Conservation (phyloP, 2,888 invertebrate species). For the Nematopogon swammerdamellus region DNA sequence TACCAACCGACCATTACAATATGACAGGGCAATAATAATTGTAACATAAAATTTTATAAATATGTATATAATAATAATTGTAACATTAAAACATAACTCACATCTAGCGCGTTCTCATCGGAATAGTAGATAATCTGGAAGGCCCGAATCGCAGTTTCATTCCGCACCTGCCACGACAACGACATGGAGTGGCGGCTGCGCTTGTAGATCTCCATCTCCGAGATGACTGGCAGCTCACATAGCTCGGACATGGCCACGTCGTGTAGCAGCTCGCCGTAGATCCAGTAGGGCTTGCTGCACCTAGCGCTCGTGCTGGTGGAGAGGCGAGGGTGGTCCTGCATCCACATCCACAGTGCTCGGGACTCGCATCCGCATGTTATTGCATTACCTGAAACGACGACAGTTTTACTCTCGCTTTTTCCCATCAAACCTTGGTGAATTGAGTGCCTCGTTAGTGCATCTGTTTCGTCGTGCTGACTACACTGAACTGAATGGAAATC, state of each 20-base stretch:
- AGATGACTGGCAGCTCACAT: conserved; percentile 68
- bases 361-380: conserved; percentile 87
- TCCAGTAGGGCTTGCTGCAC: not conserved
- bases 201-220: conserved; percentile 81
- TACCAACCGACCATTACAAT: too few relatives aligned
- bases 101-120: conserved; percentile 23
- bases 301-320: not conserved
- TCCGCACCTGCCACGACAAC: conserved; percentile 86
- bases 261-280: not conserved
- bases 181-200: conserved; percentile 82
- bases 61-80: not conserved
- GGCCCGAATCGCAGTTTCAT: conserved; percentile 79
- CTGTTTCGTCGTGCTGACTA: too few relatives aligned
- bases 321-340: conserved; percentile 74
- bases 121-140: conserved; percentile 81
- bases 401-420: too few relatives aligned
- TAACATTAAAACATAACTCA: not conserved
- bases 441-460: too few relatives aligned
- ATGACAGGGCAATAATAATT: too few relatives aligned
- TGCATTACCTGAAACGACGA: conserved; percentile 80
- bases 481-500: too few relatives aligned
- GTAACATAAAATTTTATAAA: too few relatives aligned
- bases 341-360: conserved; percentile 91
- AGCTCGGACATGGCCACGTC: conserved; percentile 19
- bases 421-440: too few relatives aligned